phyloP scores from a whole-genome alignment of 2,113 vertebrate species.

The Pica pica region DNA sequence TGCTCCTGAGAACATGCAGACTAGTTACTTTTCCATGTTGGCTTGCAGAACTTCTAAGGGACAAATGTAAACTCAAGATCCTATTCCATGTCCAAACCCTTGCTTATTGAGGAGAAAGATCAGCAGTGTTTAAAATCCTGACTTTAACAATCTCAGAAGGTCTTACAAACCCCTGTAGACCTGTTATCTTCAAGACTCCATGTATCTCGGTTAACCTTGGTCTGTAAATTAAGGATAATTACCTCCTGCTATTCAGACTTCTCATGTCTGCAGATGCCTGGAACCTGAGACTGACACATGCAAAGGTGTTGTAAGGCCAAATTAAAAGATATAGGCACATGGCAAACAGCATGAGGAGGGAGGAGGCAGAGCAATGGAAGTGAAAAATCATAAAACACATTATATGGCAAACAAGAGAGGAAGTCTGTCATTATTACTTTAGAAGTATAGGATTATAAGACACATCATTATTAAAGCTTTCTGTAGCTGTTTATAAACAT shows the following conservation, averaged over 20 bases:
- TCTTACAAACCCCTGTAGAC: background rate
- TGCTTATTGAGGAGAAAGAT: background rate
- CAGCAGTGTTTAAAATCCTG: background rate
- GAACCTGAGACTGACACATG: background rate
- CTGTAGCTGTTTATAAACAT: background rate
- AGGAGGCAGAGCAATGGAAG: background rate
- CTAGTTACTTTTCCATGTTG: background rate
- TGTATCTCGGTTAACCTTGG: background rate
- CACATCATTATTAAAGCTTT: background rate
- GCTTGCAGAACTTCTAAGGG: background rate
- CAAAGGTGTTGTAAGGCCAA: background rate
- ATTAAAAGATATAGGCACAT: background rate
- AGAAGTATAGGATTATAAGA: background rate
- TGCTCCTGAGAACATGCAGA: background rate
- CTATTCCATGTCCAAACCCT: background rate
- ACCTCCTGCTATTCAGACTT: background rate
- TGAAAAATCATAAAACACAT: background rate
- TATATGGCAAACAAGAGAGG: background rate
- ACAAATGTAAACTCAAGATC: background rate
- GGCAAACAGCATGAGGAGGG: background rate
- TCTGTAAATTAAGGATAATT: slow-evolving; percentile 26
- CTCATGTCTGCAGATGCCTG: background rate
- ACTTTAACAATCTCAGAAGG: background rate
- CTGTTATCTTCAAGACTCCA: background rate
- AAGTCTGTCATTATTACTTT: background rate